Percentiles rank a stretch among this genome's conserved stretches.
phyloP scores from a whole-genome alignment of 2,888 invertebrate genomes.

The Dolichomitus sp. region DNA sequence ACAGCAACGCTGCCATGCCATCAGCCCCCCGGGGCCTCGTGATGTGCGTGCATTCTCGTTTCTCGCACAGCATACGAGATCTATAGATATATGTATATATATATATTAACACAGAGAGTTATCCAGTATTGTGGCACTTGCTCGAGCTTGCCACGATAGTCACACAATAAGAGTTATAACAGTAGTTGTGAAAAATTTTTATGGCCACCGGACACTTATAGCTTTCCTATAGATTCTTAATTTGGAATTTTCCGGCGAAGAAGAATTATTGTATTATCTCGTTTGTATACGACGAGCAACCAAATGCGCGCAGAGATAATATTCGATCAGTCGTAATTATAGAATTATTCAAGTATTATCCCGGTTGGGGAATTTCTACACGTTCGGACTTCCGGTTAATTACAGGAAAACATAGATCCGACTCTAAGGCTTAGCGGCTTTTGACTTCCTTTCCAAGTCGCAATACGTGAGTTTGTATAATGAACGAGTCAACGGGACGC shows the following conservation, averaged over 20 bases:
- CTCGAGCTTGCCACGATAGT: background rate
- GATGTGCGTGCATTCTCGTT: constrained; percentile 65
- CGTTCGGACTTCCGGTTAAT: background rate
- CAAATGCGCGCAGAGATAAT: too few species aligned
- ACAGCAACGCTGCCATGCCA: constrained; percentile 46
- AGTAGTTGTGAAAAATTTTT: constrained; percentile 16
- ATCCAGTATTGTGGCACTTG: constrained; percentile 23
- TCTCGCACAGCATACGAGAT: constrained; percentile 34
- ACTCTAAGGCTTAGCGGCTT: background rate
- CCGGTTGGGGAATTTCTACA: background rate
- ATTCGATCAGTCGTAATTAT: too few species aligned
- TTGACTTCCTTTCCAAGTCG: background rate
- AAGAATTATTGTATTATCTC: too few species aligned
- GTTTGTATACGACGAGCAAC: too few species aligned
- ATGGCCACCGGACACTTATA: background rate
- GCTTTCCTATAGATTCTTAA: constrained; percentile 9
- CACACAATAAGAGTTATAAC: background rate
- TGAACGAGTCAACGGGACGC: background rate
- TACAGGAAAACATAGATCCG: background rate
- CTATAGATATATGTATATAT: background rate
- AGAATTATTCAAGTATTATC: background rate
- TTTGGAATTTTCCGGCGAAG: background rate
- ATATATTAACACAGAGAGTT: background rate
- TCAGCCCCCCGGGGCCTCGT: constrained; percentile 45
- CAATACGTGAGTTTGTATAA: background rate